Evolutionary conservation across 2,797 vertebrate species (phyloP).

Genomic region (Labeo calbasu): DNA sequence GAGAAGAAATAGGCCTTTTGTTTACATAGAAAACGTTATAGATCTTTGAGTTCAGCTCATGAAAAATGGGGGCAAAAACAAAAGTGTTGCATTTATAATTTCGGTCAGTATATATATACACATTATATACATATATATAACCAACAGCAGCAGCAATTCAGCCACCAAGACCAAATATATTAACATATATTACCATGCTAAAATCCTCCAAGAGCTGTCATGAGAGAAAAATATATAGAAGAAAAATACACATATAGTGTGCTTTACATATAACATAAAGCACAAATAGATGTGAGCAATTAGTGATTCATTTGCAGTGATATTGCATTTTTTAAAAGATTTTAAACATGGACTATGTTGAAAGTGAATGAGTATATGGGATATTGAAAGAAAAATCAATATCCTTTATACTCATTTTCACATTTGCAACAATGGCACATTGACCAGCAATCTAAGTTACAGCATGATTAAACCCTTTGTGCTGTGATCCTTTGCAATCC

Average conservation of each 20-base stretch:
- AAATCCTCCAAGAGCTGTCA: too few species aligned
- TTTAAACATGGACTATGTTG: neutral
- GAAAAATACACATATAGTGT: neutral
- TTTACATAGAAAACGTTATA: too few species aligned
- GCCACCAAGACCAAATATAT: too few species aligned
- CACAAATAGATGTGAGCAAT: neutral
- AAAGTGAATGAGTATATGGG: neutral
- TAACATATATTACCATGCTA: too few species aligned
- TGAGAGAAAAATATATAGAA: too few species aligned
- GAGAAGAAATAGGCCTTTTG: too few species aligned
- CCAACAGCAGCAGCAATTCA: too few species aligned
- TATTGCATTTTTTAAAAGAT: neutral
- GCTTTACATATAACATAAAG: neutral
- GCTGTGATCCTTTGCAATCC: conserved; percentile 30
- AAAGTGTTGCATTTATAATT: too few species aligned
- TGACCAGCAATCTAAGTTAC: neutral
- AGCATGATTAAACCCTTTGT: conserved; percentile 4
- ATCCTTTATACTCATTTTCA: neutral
- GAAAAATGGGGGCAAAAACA: too few species aligned
- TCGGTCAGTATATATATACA: too few species aligned
- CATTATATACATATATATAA: too few species aligned
- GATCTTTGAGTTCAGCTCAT: too few species aligned
- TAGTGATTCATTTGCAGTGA: neutral
- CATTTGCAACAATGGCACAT: neutral
- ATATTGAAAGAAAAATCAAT: neutral